These are phyloP conservation scores for Diabrotica balteata DNA, from an alignment of 2,888 invertebrate species.

Conservation along the genomic window DNA sequence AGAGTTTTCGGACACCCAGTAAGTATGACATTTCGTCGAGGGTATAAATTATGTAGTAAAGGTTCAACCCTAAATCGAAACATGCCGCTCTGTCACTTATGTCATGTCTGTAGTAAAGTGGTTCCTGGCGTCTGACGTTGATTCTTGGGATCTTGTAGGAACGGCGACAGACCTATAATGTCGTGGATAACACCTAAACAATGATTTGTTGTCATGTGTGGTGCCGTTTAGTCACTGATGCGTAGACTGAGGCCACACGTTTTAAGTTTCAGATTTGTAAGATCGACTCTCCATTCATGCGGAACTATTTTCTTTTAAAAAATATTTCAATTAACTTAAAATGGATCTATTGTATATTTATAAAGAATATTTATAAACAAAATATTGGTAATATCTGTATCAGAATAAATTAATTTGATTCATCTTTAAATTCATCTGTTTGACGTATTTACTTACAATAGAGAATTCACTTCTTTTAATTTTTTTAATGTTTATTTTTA, in stretches of 20 bases:
- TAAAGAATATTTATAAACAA: too few relatives aligned
- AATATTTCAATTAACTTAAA: too few relatives aligned
- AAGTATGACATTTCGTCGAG: conserved; percentile 30
- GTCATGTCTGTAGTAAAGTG: conserved; percentile 38
- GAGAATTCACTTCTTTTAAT: too few relatives aligned
- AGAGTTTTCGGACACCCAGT: too few relatives aligned
- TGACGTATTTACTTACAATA: too few relatives aligned
- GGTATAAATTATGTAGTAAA: conserved; percentile 36
- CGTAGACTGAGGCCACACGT: not conserved
- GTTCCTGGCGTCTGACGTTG: conserved; percentile 44
- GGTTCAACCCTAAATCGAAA: conserved; percentile 33
- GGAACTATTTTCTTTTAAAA: too few relatives aligned
- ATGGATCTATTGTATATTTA: too few relatives aligned
- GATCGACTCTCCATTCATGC: too few relatives aligned
- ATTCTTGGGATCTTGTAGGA: conserved; percentile 4
- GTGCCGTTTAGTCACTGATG: not conserved
- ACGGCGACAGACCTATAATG: not conserved
- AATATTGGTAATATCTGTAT: too few relatives aligned
- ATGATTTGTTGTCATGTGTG: conserved; percentile 5
- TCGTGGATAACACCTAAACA: conserved; percentile 7
- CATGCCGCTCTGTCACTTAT: conserved; percentile 40
- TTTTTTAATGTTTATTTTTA: too few relatives aligned
- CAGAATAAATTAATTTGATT: too few relatives aligned
- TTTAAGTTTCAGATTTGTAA: not conserved
- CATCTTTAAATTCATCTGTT: too few relatives aligned